Conservation (phyloP, 2,797 vertebrate species). For the Darevskia nairensis region DNA sequence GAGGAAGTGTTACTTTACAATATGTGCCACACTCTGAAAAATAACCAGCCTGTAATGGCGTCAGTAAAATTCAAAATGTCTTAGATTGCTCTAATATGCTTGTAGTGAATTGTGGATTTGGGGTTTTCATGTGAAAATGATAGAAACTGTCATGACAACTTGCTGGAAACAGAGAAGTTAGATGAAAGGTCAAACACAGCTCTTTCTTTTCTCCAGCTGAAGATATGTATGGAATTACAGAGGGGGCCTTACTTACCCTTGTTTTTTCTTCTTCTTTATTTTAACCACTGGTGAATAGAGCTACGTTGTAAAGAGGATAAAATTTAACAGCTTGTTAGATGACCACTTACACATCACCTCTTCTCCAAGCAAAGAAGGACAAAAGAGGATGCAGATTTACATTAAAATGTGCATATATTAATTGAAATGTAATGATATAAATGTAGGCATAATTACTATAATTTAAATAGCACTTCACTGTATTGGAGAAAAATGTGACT, state of each 20-base stretch:
- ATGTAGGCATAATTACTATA: too few species aligned
- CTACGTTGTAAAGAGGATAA: neutral
- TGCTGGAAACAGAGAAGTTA: constrained; percentile 25
- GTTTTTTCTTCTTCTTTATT: too few species aligned
- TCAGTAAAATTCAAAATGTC: neutral
- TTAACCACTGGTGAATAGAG: neutral
- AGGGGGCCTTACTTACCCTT: too few species aligned
- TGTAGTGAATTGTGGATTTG: neutral
- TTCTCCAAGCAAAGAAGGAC: too few species aligned
- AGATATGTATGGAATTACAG: too few species aligned
- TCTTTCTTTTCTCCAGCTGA: neutral
- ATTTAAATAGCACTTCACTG: too few species aligned
- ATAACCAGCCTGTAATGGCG: constrained; percentile 17
- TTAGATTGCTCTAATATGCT: constrained; percentile 38
- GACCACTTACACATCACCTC: neutral
- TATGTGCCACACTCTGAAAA: constrained; percentile 26
- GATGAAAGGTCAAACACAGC: neutral
- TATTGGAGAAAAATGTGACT: too few species aligned
- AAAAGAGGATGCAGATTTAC: too few species aligned
- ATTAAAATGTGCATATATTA: neutral
- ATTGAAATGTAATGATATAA: neutral
- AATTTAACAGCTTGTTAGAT: neutral
- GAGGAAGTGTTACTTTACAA: constrained; percentile 32
- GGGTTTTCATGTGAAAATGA: constrained; percentile 20
- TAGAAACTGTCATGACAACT: constrained; percentile 28